Percentiles rank a stretch among this genome's conserved stretches.
These are phyloP conservation scores for Rhizoglyphus robini DNA, from an alignment of 1,140 invertebrate species.

Conservation along the genomic window DNA sequence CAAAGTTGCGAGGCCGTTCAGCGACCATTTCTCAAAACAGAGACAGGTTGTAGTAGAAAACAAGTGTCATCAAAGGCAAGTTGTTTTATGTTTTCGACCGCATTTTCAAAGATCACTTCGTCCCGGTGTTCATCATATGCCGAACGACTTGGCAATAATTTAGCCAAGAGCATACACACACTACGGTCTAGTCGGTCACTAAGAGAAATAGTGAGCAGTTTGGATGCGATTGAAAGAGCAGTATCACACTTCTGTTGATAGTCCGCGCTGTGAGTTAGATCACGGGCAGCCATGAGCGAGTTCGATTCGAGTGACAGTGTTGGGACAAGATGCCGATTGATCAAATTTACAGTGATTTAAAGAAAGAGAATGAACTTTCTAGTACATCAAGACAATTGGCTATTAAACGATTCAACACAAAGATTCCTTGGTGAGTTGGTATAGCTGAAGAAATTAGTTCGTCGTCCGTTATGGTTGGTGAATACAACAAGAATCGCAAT, in stretches of 20 bases:
- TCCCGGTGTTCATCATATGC: constrained; percentile 58
- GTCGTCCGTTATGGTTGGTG: constrained; percentile 7
- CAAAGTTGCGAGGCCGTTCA: constrained; percentile 18
- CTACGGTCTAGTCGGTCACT: constrained; percentile 42
- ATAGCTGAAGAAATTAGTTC: background rate
- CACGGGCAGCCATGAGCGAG: background rate
- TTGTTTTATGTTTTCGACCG: constrained; percentile 8
- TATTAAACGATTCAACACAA: background rate
- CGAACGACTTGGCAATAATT: constrained; percentile 53
- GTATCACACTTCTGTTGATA: constrained; percentile 35
- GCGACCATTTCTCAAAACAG: constrained; percentile 12
- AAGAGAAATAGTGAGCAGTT: constrained; percentile 65
- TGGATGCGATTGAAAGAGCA: constrained; percentile 57
- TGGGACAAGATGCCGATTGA: background rate
- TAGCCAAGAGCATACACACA: constrained; percentile 54
- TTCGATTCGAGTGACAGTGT: background rate
- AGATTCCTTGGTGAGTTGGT: background rate
- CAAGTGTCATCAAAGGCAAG: constrained; percentile 2
- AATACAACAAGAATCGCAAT: background rate
- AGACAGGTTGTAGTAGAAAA: constrained; percentile 12
- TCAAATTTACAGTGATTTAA: background rate
- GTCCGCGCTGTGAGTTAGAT: constrained; percentile 21
- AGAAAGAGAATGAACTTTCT: background rate
- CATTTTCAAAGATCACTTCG: constrained; percentile 19
- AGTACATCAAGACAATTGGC: constrained; percentile 8